A percentile compares a stretch with the other conserved stretches of the same genome.
Evolutionary conservation across 2,113 vertebrate genomes (phyloP).

Genomic region (Aramus guarauna): DNA sequence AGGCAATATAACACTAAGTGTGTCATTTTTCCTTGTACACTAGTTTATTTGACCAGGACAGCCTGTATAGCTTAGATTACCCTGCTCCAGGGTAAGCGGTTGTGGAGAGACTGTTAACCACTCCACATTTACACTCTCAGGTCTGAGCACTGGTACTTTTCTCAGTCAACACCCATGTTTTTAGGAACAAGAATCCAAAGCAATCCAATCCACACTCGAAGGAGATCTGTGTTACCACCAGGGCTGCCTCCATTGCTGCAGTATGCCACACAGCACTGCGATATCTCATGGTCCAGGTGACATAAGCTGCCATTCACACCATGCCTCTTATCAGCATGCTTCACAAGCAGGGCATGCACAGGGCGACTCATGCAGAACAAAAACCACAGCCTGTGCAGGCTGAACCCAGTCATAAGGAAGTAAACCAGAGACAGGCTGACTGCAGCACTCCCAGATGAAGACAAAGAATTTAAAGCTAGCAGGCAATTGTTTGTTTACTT

Average conservation of each 20-base stretch:
- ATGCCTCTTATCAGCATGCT: not conserved
- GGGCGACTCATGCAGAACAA: not conserved
- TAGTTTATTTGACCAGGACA: not conserved
- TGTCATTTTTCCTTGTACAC: not conserved
- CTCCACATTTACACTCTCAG: not conserved
- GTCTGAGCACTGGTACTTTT: not conserved
- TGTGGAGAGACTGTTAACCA: not conserved
- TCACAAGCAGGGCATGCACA: not conserved
- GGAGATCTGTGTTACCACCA: not conserved
- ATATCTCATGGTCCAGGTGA: accelerated
- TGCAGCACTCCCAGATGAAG: not conserved
- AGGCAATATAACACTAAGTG: not conserved
- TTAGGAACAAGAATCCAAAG: not conserved
- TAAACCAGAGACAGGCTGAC: not conserved
- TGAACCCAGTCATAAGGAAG: not conserved
- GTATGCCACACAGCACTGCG: not conserved
- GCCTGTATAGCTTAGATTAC: not conserved
- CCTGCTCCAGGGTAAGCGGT: not conserved
- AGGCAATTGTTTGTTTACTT: not conserved
- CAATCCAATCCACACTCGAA: accelerated
- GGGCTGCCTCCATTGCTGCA: not conserved
- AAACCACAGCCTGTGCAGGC: not conserved
- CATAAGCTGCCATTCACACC: not conserved
- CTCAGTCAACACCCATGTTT: not conserved
- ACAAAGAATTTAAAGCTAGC: not conserved